Conservation (phyloP, 2,888 invertebrate species). For the Ectemnius lituratus region DNA sequence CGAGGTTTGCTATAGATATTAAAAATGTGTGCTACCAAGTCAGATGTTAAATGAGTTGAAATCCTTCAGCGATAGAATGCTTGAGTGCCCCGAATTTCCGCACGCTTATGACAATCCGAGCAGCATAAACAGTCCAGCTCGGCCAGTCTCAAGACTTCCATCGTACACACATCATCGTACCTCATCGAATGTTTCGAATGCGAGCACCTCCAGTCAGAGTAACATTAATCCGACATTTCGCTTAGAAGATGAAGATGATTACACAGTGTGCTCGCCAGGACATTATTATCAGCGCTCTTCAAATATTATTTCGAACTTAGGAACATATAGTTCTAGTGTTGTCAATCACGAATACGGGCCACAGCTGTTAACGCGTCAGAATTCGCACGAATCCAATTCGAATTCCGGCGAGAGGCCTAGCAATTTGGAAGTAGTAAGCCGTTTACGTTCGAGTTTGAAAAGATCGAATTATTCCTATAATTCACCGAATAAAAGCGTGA, state of each 20-base stretch:
- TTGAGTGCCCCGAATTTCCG: constrained; percentile 73
- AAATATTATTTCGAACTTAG: constrained; percentile 67
- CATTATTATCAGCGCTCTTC: constrained; percentile 77
- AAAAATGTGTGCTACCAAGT: constrained; percentile 1
- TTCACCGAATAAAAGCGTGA: constrained; percentile 79
- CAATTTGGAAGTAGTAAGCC: constrained; percentile 84
- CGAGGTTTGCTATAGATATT: background rate
- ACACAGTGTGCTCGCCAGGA: constrained; percentile 76
- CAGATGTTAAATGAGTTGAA: constrained; percentile 7
- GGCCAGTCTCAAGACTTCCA: constrained; percentile 77
- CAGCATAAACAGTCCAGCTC: constrained; percentile 76
- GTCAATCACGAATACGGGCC: constrained; percentile 73
- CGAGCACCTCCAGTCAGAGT: constrained; percentile 81
- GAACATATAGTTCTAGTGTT: constrained; percentile 63
- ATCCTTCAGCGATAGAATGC: constrained; percentile 69
- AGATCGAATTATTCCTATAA: constrained; percentile 82
- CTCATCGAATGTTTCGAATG: constrained; percentile 79
- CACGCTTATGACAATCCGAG: constrained; percentile 81
- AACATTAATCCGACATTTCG: constrained; percentile 83
- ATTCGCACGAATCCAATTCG: constrained; percentile 78
- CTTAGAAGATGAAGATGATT: constrained; percentile 81
- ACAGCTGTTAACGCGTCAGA: constrained; percentile 76
- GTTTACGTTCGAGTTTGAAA: constrained; percentile 88
- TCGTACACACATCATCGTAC: constrained; percentile 83
- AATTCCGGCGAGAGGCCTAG: constrained; percentile 80